A percentile compares a stretch with the other conserved stretches of the same genome.
Conservation (phyloP, 37 sponge, comb jelly and placozoan genomes). For the Chondrilla cf. caribensis region DNA sequence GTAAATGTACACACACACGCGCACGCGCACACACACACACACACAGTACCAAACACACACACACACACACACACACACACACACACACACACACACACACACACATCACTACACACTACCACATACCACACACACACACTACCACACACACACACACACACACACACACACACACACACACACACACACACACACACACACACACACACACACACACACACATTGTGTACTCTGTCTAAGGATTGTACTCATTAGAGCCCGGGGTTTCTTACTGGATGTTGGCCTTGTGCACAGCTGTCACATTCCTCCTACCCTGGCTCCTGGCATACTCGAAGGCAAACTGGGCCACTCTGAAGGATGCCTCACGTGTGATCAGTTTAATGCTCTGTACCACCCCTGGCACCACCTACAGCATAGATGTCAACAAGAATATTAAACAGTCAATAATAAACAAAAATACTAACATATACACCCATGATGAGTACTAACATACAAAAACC, state of each 20-base stretch:
- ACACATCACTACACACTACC: background rate
- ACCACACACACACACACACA: no score
- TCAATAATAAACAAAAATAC: background rate
- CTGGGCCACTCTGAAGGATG: constrained; percentile 92
- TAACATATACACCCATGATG: background rate
- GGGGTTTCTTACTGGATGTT: constrained; percentile 84
- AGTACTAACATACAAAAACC: no score
- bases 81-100: no score
- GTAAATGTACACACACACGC: no score
- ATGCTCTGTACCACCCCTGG: constrained; percentile 99
- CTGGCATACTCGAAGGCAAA: constrained; percentile 97
- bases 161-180: background rate
- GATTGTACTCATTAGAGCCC: no score
- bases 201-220: background rate
- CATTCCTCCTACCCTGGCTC: constrained; percentile 60
- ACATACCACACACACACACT: background rate
- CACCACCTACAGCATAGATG: constrained; percentile 89
- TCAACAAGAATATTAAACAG: background rate
- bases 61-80: no score
- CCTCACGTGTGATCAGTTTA: constrained; percentile 93
- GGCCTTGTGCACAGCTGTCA: constrained; percentile 97
- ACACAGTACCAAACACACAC: no score
- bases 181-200: background rate
- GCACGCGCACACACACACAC: no score
- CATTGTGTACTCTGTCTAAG: background rate